phyloP scores from a whole-genome alignment of 1,140 invertebrate genomes.

The Agrilus planipennis region DNA sequence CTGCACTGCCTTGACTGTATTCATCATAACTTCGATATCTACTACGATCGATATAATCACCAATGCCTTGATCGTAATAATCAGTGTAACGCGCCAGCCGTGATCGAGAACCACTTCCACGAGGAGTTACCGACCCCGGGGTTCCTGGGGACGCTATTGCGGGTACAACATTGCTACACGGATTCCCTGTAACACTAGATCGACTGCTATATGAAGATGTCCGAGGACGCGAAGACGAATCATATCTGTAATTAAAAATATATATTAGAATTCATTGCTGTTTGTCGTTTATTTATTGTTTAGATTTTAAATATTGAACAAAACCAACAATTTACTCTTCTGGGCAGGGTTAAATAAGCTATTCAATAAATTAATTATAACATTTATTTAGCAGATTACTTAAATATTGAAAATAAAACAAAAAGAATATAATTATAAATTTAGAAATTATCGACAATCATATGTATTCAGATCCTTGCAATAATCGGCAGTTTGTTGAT shows the following conservation, averaged over 20 bases:
- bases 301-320: no score
- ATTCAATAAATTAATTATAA: no score
- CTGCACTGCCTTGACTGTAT: constrained; percentile 49
- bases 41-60: constrained; percentile 29
- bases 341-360: no score
- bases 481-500: no score
- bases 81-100: constrained; percentile 28
- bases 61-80: constrained; percentile 30
- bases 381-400: no score
- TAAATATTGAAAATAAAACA: no score
- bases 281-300: no score
- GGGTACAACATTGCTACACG: constrained; percentile 12
- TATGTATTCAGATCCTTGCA: no score
- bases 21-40: constrained; percentile 50
- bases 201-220: constrained; percentile 40
- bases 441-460: no score
- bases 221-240: constrained; percentile 35
- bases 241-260: constrained; percentile 23
- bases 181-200: constrained; percentile 21
- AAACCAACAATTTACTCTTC: no score
- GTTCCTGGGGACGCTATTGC: constrained; percentile 30
- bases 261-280: no score
- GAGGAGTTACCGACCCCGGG: constrained; percentile 24
- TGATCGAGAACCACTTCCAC: constrained; percentile 25
- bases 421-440: no score